Evolutionary conservation across 1,140 invertebrate genomes (phyloP), one percentile per base, ranked within the genome.

Genomic region (Triops cancriformis): DNA sequence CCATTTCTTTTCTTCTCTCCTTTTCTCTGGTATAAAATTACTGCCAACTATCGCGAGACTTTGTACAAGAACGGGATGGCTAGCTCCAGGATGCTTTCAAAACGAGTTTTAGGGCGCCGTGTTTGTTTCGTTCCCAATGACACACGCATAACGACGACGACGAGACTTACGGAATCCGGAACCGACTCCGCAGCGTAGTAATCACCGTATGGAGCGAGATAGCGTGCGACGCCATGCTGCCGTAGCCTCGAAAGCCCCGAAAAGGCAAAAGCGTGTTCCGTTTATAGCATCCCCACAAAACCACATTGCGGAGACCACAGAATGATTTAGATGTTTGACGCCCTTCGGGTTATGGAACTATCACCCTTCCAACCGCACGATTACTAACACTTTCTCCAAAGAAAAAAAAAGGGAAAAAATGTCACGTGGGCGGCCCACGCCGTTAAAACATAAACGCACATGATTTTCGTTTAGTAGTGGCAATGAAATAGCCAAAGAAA

Each of bases 141-240:
- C 51, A 64, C 51, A 5, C 14, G 18, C 51, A 23, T 6, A 37
- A 37, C 31, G 31, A 37, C 31, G 31, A 18, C 51, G 51, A 64
- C 51, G 51, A 18, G 51, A 64, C 51, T 64, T 64, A 64, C 51
- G 51, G 51, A 64, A 64, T 64, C 51, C 51, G 51, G 51, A 64
- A 64, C 51, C 51, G 14, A n/a, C n/a, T n/a, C n/a, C n/a, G n/a
- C n/a, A 23, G 23, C 31, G 31, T 64, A 64, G 14, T 18, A 64
- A n/a, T 0, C 5, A 18, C 18, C 51, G 51, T 64, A 64, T 18
- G 51, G n/a, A 64, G 18, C 18, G 5, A 64, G 6, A 64, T 10
- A 10, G 23, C 31, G 31, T 37, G 51, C 6, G 51, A 14, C 51
- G 51, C 51, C 51, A 23, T 18, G 51, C 11, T 45, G 43, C 43